Evolutionary conservation across 2,888 invertebrate genomes (phyloP).

Genomic region (Noctua janthina): DNA sequence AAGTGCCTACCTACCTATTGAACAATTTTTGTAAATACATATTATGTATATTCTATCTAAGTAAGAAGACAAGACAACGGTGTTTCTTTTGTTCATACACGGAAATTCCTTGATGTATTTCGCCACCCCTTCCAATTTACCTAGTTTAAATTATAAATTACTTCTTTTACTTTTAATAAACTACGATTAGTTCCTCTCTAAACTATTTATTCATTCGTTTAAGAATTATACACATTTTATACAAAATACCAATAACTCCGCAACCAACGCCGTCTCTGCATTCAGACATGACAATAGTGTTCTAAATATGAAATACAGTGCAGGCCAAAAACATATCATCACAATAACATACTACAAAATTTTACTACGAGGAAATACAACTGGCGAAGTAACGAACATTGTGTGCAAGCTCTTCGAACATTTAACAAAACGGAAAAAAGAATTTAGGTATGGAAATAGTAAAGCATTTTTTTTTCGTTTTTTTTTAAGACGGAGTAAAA

Average conservation of each 20-base stretch:
- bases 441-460: background rate
- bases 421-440: conserved; percentile 17
- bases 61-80: too few species aligned
- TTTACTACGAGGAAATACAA: conserved; percentile 37
- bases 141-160: too few species aligned
- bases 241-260: background rate
- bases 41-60: too few species aligned
- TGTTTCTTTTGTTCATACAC: too few species aligned
- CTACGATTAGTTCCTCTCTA: too few species aligned
- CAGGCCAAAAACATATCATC: conserved; percentile 30
- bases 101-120: too few species aligned
- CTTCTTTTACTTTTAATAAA: too few species aligned
- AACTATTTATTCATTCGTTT: too few species aligned
- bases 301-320: conserved; percentile 53
- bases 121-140: too few species aligned
- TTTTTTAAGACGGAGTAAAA: background rate
- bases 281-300: conserved; percentile 37
- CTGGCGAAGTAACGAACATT: background rate
- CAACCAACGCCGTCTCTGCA: conserved; percentile 39
- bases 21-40: background rate
- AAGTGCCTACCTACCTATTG: too few species aligned
- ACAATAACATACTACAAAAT: conserved; percentile 12
- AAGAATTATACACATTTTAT: too few species aligned
- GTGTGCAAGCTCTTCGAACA: background rate
- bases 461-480: too few species aligned